phyloP scores from a whole-genome alignment of 2,888 invertebrate species.

The Chrysina gloriosa region DNA sequence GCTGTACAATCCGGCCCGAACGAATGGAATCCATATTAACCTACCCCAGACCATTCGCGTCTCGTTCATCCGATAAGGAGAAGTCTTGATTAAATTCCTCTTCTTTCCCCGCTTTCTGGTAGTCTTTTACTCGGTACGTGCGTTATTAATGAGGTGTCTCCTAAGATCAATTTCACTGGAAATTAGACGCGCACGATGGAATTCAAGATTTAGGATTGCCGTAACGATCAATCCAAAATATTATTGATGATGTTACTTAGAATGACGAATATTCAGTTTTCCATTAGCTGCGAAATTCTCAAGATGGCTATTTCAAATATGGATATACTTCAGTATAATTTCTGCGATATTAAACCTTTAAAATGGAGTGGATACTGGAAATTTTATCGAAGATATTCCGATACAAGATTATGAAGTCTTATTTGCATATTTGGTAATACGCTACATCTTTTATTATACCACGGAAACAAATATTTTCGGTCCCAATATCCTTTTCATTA shows the following conservation, averaged over 20 bases:
- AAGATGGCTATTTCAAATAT: not conserved
- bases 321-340: not conserved
- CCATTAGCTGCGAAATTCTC: not conserved
- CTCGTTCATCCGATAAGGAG: conserved; percentile 4
- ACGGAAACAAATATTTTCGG: too few relatives aligned
- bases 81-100: conserved; percentile 32
- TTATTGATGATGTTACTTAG: conserved; percentile 11
- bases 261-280: not conserved
- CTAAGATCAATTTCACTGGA: conserved; percentile 30
- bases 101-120: conserved; percentile 9
- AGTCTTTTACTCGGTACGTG: conserved; percentile 19
- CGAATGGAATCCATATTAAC: conserved; percentile 21
- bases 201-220: not conserved
- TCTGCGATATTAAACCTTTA: not conserved
- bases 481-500: too few relatives aligned
- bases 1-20: not conserved
- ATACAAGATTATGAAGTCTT: too few relatives aligned
- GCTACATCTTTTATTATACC: too few relatives aligned
- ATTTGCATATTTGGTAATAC: too few relatives aligned
- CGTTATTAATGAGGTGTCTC: conserved; percentile 33
- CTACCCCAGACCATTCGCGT: not conserved
- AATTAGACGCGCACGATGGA: conserved; percentile 21
- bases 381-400: too few relatives aligned
- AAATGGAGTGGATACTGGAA: not conserved
- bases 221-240: conserved; percentile 2